Evolutionary conservation across 2,113 vertebrate species (phyloP).

Genomic region (Serinus canaria): DNA sequence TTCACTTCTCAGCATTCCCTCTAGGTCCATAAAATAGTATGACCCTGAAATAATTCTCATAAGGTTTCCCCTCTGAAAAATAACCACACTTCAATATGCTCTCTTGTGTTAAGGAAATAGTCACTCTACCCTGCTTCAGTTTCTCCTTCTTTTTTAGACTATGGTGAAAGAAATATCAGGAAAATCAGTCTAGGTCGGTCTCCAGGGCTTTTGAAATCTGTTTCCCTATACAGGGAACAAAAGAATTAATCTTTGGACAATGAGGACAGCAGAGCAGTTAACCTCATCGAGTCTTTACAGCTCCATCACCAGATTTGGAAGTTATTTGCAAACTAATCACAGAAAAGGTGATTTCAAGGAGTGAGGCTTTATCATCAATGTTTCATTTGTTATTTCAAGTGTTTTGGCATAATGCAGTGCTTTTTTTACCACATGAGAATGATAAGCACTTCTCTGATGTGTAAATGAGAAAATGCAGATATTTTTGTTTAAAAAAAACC

Average conservation of each 20-base stretch:
- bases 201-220: background rate
- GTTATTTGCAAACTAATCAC: background rate
- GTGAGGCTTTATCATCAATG: background rate
- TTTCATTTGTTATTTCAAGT: background rate
- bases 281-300: background rate
- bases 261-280: background rate
- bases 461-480: background rate
- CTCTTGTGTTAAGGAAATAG: background rate
- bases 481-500: background rate
- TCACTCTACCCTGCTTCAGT: background rate
- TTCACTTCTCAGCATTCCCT: background rate
- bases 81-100: background rate
- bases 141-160: background rate
- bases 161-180: background rate
- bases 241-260: background rate
- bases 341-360: background rate
- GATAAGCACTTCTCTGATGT: background rate
- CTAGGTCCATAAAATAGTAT: background rate
- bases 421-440: background rate
- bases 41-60: slow-evolving; percentile 34
- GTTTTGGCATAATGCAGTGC: background rate
- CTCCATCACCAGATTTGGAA: background rate
- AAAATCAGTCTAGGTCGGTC: background rate
- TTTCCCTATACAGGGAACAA: background rate
- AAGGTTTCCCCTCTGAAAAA: background rate